phyloP scores from a whole-genome alignment of 2,113 vertebrate species.

The Eulemur rufifrons region DNA sequence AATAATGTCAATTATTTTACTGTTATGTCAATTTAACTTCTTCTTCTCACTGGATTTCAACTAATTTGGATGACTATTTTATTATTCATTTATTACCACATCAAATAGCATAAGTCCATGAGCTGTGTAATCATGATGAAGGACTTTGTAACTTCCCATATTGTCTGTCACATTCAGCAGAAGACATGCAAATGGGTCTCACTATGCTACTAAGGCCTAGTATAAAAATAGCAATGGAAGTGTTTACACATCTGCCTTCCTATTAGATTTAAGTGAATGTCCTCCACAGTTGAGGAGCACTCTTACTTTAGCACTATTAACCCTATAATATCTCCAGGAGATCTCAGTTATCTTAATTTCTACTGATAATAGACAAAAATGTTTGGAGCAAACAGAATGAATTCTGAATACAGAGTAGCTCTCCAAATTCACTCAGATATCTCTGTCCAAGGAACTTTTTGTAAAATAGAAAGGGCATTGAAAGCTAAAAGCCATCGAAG shows the following conservation, averaged over 20 bases:
- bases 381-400: slow-evolving; percentile 61
- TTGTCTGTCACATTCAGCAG: background rate
- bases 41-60: background rate
- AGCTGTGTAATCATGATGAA: background rate
- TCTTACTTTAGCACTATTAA: slow-evolving; percentile 8
- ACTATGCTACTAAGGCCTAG: slow-evolving; percentile 20
- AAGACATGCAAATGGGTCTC: background rate
- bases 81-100: slow-evolving; percentile 7
- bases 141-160: background rate
- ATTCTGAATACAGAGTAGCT: slow-evolving; percentile 57
- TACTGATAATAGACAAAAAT: slow-evolving; percentile 60
- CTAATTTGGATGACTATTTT: background rate
- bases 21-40: background rate
- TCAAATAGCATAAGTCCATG: background rate
- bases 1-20: background rate
- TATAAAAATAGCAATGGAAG: slow-evolving; percentile 19
- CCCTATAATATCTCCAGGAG: background rate
- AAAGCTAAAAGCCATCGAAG: background rate
- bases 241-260: background rate
- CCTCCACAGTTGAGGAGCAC: slow-evolving; percentile 42
- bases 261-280: slow-evolving; percentile 45
- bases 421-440: background rate
- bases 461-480: background rate
- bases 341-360: slow-evolving; percentile 73
- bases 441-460: background rate